Evolutionary conservation across 2,888 invertebrate species (phyloP).

Genomic region (Ochropacha duplaris): DNA sequence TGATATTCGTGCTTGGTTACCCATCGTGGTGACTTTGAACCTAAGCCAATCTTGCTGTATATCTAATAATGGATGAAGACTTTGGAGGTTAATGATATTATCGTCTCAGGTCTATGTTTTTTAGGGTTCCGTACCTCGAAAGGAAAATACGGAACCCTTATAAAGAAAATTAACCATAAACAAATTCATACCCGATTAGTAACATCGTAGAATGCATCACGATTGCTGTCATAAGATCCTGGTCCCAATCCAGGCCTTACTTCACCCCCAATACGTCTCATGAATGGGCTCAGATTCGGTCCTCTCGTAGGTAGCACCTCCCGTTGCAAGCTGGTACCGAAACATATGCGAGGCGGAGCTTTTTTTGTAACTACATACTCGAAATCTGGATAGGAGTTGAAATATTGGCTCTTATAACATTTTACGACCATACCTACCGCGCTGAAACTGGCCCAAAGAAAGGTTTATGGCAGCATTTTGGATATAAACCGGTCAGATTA

Average conservation of each 20-base stretch:
- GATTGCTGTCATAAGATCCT: constrained; percentile 49
- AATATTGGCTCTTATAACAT: too few species aligned
- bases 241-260: constrained; percentile 57
- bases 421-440: too few species aligned
- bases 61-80: constrained; percentile 39
- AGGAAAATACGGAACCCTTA: too few species aligned
- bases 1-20: constrained; percentile 64
- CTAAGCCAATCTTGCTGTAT: constrained; percentile 61
- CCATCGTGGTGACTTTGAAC: constrained; percentile 65
- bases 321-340: constrained; percentile 73
- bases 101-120: too few species aligned
- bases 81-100: too few species aligned
- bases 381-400: constrained; percentile 61
- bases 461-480: too few species aligned
- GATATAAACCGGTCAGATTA: too few species aligned
- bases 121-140: too few species aligned
- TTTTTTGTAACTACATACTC: constrained; percentile 81
- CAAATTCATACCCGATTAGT: constrained; percentile 52
- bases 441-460: too few species aligned
- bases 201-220: constrained; percentile 63
- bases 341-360: constrained; percentile 69
- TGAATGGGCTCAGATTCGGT: constrained; percentile 69
- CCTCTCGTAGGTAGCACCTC: constrained; percentile 71
- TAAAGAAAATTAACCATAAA: neutral
- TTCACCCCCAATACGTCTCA: constrained; percentile 65